Evolutionary conservation across 2,113 vertebrate genomes (phyloP).

Genomic region (Psammodynastes pulverulentus): DNA sequence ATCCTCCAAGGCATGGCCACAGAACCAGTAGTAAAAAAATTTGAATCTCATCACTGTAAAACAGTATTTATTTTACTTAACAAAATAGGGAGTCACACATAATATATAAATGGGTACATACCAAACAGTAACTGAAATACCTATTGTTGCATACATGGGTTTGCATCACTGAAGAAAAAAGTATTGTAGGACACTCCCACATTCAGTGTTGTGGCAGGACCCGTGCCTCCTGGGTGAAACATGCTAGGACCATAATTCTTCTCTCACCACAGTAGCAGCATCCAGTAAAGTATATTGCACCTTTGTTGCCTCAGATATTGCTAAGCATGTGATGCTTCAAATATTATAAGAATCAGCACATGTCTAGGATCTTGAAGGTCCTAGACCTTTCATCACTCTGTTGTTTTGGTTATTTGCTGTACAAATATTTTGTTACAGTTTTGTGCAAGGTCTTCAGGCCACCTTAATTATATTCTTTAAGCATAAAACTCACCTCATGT

Average conservation of each 20-base stretch:
- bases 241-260: neutral
- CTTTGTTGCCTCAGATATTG: neutral
- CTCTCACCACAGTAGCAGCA: neutral
- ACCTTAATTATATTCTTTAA: neutral
- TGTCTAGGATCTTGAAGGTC: neutral
- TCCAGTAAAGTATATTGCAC: neutral
- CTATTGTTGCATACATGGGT: neutral
- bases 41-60: neutral
- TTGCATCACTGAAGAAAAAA: neutral
- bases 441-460: neutral
- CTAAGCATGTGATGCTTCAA: neutral
- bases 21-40: too few species aligned
- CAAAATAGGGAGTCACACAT: neutral
- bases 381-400: neutral
- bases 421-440: neutral
- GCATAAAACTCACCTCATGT: neutral
- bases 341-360: neutral
- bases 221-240: neutral
- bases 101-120: neutral
- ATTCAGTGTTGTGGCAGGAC: neutral
- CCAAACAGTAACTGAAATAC: neutral
- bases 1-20: too few species aligned
- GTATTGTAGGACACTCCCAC: neutral
- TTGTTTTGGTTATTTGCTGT: neutral
- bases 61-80: neutral